Base-by-base conservation (phyloP, 2,113 vertebrate species). In the Oncorhynchus nerka region DNA sequence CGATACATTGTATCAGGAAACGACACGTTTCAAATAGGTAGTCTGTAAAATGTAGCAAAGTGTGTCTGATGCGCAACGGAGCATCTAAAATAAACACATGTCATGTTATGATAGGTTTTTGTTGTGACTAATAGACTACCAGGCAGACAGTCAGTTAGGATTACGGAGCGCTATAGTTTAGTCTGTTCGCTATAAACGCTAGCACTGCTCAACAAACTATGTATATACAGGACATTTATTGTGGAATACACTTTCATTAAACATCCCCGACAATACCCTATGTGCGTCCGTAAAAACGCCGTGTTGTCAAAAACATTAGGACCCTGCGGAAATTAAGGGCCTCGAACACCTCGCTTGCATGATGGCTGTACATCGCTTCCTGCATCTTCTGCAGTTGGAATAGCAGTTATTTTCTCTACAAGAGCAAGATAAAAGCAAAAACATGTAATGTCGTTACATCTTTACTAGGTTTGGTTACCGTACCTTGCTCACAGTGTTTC, bases 241-340 rank as follows among this genome's bases (percentile, higher is more conserved):
- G 9, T 45, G 39, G 39, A 45, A 45, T 45, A 11, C 39, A 45
- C 9, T 11, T 45, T 45, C 39, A 45, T 45, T 11, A 45, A 45
- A 45, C 8, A 11, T 11, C 39, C 39, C 51, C 4, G 16, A 5
- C 15, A 55, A 55, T 55, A 55, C 9, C 39, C 39, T 45, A 19
- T 55, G 51, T 19, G 4, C 4, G 67, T 24, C 69, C 75, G 71
- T 83, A 69, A 77, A 81, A 75, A 64, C 68, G 34, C 9, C 13
- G 26, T 24, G 57, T 64, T 65, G 39, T 48, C 62, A 64, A 26
- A 28, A 16, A 68, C 73, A 75, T 71, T 80, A 80, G 77, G 79
- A 86, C 79, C 84, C 77, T 61, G 84, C 79, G 77, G 81, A 81
- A 71, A 39, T 67, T 30, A 57, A 80, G 81, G 79, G 74, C 81